These are phyloP conservation scores for Distichodus sexfasciatus DNA, from an alignment of 2,797 vertebrate species.

Conservation along the genomic window DNA sequence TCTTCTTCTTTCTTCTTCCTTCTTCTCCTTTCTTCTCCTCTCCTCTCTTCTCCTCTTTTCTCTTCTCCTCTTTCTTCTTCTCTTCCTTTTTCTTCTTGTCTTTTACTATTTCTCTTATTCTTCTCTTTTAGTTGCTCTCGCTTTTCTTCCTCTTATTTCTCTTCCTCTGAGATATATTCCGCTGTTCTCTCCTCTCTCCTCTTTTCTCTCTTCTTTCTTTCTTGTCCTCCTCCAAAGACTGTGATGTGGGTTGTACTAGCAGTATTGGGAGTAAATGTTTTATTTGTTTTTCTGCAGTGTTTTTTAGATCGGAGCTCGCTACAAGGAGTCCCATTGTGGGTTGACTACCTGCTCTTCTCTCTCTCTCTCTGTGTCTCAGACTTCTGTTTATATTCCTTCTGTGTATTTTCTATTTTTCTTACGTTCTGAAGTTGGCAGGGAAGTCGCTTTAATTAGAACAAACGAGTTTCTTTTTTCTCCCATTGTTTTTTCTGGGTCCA, in stretches of 20 bases:
- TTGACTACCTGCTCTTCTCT: too few relatives aligned
- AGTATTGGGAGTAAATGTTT: too few relatives aligned
- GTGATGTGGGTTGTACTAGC: too few relatives aligned
- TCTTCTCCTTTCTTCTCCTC: background rate
- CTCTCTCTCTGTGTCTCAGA: constrained; percentile 3
- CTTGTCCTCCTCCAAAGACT: too few relatives aligned
- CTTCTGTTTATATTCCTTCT: background rate
- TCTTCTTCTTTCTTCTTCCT: too few relatives aligned
- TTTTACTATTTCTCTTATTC: background rate
- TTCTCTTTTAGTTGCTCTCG: background rate
- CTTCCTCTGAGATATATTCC: background rate
- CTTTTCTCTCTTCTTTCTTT: background rate
- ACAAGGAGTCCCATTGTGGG: too few relatives aligned
- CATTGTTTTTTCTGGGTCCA: constrained; percentile 63
- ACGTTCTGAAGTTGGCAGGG: too few relatives aligned
- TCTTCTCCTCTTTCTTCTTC: too few relatives aligned
- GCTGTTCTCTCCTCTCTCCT: background rate
- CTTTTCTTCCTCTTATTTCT: background rate
- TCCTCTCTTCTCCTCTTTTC: background rate
- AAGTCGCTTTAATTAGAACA: constrained; percentile 67
- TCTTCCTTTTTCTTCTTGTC: background rate
- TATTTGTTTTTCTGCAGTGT: background rate
- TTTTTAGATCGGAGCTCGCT: too few relatives aligned
- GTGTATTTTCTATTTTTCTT: background rate
- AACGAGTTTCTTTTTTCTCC: constrained; percentile 59